Conservation (phyloP, 2,888 invertebrate species). For the Beris morrisii region DNA sequence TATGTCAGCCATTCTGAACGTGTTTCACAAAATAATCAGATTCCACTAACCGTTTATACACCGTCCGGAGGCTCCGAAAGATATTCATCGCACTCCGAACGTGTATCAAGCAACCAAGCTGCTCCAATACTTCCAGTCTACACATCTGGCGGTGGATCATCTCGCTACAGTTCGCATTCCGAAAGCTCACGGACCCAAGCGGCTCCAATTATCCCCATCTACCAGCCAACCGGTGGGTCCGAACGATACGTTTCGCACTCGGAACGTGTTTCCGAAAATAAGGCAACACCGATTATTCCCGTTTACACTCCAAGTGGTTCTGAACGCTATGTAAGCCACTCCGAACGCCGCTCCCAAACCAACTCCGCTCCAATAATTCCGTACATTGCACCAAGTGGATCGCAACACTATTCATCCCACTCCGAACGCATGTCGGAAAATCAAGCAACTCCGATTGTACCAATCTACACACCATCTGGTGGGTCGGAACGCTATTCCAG, state of each 20-base stretch:
- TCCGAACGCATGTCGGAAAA: constrained; percentile 36
- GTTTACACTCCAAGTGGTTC: constrained; percentile 24
- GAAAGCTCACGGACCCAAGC: constrained; percentile 32
- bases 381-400: constrained; percentile 24
- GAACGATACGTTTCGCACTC: constrained; percentile 31
- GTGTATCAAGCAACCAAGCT: constrained; percentile 27
- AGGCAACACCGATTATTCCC: constrained; percentile 27
- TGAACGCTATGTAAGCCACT: constrained; percentile 31
- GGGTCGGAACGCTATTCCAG: constrained; percentile 32
- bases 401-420: constrained; percentile 30
- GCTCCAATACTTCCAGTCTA: constrained; percentile 34
- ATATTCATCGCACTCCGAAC: constrained; percentile 33
- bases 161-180: constrained; percentile 28
- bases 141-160: constrained; percentile 19
- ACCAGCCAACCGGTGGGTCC: constrained; percentile 28
- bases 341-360: constrained; percentile 32
- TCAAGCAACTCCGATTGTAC: constrained; percentile 28
- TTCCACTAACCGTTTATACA: constrained; percentile 31
- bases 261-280: constrained; percentile 36
- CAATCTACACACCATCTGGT: constrained; percentile 21
- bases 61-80: constrained; percentile 23
- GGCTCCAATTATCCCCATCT: constrained; percentile 22
- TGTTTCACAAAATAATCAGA: constrained; percentile 28
- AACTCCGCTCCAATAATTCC: constrained; percentile 21
- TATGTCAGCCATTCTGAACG: constrained; percentile 37